A percentile compares a stretch with the other conserved stretches of the same genome.
These are phyloP conservation scores for Drosophila meridiana DNA, from an alignment of 2,888 invertebrate species.

Conservation along the genomic window DNA sequence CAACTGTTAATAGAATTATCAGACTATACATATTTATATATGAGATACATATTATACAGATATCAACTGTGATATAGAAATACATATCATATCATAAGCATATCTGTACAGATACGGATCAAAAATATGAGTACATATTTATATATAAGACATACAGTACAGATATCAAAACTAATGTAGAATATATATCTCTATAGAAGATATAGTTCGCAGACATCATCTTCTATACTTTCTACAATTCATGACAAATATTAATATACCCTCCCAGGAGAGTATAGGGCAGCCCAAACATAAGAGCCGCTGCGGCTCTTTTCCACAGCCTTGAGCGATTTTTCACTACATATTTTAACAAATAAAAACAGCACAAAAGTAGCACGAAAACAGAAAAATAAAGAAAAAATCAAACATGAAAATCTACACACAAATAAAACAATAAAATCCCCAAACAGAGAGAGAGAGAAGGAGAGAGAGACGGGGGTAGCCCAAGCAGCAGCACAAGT, in stretches of 20 bases:
- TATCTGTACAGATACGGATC: too few relatives aligned
- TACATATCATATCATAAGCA: too few relatives aligned
- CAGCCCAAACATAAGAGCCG: conserved; percentile 33
- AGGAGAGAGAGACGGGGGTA: background rate
- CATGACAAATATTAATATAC: background rate
- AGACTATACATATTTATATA: too few relatives aligned
- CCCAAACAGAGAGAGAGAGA: conserved; percentile 1
- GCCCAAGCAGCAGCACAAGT: conserved; percentile 62
- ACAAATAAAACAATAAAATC: conserved; percentile 80
- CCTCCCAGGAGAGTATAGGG: background rate
- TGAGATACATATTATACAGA: too few relatives aligned
- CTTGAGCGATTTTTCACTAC: conserved; percentile 77
- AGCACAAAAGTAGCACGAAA: conserved; percentile 37
- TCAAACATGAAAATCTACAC: conserved; percentile 65
- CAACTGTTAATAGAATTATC: too few relatives aligned
- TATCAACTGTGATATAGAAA: too few relatives aligned
- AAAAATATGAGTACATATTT: too few relatives aligned
- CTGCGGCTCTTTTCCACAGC: conserved; percentile 51
- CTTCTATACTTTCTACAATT: background rate
- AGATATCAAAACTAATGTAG: background rate
- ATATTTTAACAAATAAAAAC: conserved; percentile 79
- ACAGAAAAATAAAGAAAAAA: conserved; percentile 37
- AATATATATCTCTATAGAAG: background rate
- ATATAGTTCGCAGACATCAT: background rate
- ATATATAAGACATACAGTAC: background rate